A percentile compares a stretch with the other conserved stretches of the same genome.
These are phyloP conservation scores for Metallyticus violacea DNA, from an alignment of 2,888 invertebrate species.

Conservation along the genomic window DNA sequence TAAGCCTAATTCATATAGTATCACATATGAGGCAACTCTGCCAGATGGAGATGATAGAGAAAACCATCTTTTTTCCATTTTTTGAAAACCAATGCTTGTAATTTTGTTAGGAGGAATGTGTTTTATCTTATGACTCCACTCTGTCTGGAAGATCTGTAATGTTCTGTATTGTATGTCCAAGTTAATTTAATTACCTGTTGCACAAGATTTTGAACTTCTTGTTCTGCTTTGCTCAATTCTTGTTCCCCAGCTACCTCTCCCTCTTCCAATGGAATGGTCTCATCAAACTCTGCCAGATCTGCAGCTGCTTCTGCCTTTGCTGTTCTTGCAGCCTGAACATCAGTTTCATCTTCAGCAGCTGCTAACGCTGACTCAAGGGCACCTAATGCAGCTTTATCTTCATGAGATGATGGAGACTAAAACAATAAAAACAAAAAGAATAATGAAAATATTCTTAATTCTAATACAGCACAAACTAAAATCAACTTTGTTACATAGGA, in stretches of 20 bases:
- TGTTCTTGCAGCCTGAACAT: constrained; percentile 84
- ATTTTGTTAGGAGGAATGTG: too few species aligned
- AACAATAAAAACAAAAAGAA: not conserved
- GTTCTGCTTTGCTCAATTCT: constrained; percentile 69
- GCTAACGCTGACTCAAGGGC: constrained; percentile 80
- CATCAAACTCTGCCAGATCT: constrained; percentile 93
- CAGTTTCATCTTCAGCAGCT: constrained; percentile 92
- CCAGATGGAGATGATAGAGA: too few species aligned
- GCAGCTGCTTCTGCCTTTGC: constrained; percentile 88
- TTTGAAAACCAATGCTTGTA: too few species aligned
- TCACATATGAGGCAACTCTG: too few species aligned
- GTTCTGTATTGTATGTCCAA: not conserved
- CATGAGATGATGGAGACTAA: constrained; percentile 38
- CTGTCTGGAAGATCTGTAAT: not conserved
- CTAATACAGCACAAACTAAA: too few species aligned
- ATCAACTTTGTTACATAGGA: too few species aligned
- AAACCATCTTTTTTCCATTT: too few species aligned
- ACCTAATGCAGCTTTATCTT: constrained; percentile 61
- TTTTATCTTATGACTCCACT: not conserved
- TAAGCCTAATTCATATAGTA: too few species aligned
- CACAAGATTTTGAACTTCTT: constrained; percentile 67
- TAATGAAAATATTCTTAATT: too few species aligned
- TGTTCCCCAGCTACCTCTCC: constrained; percentile 47
- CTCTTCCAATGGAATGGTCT: constrained; percentile 84
- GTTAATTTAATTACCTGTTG: constrained; percentile 57